phyloP scores from a whole-genome alignment of 2,113 vertebrate genomes.

The Mustela lutreola region DNA sequence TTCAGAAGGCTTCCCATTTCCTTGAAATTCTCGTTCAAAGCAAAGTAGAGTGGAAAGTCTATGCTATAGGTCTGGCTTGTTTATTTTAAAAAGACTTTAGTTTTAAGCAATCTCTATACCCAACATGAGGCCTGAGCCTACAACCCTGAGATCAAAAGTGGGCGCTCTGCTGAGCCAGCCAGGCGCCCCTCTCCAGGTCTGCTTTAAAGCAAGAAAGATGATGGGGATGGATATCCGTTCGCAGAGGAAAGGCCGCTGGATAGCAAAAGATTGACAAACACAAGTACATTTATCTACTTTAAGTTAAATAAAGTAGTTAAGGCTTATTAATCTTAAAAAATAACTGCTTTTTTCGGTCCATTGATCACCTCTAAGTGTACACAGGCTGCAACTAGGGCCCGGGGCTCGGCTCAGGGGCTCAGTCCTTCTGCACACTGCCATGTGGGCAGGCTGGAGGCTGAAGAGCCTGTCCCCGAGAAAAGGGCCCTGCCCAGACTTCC shows the following conservation, averaged over 20 bases:
- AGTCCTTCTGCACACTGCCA: no score
- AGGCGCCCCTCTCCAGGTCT: not conserved
- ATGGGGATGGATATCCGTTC: not conserved
- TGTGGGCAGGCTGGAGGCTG: not conserved
- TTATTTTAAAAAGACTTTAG: not conserved
- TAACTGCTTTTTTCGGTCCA: not conserved
- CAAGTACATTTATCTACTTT: not conserved
- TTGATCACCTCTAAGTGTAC: not conserved
- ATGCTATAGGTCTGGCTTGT: not conserved
- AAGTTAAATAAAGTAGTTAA: not conserved
- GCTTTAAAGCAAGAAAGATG: not conserved
- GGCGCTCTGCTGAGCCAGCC: not conserved
- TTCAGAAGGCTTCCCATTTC: rapidly evolving
- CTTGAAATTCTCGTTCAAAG: not conserved
- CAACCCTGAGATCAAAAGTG: not conserved
- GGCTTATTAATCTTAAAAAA: not conserved
- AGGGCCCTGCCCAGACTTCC: not conserved
- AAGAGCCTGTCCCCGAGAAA: not conserved
- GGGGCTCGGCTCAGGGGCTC: not conserved
- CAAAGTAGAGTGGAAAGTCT: no score
- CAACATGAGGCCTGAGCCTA: not conserved
- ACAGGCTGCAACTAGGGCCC: not conserved
- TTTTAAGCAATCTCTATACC: not conserved
- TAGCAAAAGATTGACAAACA: not conserved
- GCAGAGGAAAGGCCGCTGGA: not conserved